Percentiles rank a stretch among this genome's conserved stretches.
These are phyloP conservation scores for Littorina saxatilis DNA, from an alignment of 1,140 invertebrate species.

Conservation along the genomic window DNA sequence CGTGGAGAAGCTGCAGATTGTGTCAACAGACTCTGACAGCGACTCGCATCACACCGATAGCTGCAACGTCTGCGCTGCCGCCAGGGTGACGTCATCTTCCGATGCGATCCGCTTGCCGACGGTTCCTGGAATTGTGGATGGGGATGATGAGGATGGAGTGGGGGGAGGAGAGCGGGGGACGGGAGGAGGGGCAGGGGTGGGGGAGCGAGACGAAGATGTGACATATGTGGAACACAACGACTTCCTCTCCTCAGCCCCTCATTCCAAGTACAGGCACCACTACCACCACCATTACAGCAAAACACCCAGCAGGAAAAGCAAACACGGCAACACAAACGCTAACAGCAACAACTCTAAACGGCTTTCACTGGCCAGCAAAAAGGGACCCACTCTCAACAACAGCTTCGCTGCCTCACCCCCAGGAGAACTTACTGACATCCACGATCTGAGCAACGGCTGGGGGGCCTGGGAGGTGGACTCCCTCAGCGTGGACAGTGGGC, in stretches of 20 bases:
- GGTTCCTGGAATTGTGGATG: not conserved
- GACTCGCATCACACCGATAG: not conserved
- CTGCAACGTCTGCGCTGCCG: not conserved
- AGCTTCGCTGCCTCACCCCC: not conserved
- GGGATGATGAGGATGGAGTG: not conserved
- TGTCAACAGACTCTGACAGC: not conserved
- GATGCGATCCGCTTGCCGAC: not conserved
- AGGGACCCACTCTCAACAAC: not conserved
- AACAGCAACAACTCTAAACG: not conserved
- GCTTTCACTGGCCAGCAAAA: not conserved
- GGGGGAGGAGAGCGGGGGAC: not conserved
- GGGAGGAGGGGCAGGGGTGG: not conserved
- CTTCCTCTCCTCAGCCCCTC: not conserved
- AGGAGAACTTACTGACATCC: not conserved
- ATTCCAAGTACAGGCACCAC: not conserved
- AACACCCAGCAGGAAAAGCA: not conserved
- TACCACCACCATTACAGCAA: not conserved
- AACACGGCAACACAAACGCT: too few species aligned
- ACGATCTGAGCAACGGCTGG: not conserved
- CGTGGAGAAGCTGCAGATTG: conserved; percentile 31
- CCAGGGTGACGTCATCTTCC: not conserved
- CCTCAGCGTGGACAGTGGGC: not conserved
- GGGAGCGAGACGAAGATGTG: not conserved
- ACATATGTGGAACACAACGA: not conserved
- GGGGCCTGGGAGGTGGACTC: not conserved